Percentiles rank a stretch among this genome's conserved stretches.
These are phyloP conservation scores for Spinus pinus DNA, from an alignment of 2,797 vertebrate genomes.

Conservation along the genomic window DNA sequence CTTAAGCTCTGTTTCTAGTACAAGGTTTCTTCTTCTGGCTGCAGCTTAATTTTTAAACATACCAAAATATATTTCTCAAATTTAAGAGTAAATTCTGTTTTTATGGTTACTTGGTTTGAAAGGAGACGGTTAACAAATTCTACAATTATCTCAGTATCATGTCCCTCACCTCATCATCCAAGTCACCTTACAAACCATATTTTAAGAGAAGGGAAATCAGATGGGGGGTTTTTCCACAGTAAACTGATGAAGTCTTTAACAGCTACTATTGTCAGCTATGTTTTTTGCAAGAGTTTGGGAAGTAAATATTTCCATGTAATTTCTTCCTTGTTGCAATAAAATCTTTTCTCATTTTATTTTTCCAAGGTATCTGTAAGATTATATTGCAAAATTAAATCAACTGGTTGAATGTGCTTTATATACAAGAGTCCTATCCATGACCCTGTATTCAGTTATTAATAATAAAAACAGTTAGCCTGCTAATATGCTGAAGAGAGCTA, in stretches of 20 bases:
- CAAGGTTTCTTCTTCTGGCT: background rate
- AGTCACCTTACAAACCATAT: background rate
- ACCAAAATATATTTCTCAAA: background rate
- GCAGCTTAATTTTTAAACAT: background rate
- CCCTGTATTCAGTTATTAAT: background rate
- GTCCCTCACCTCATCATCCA: background rate
- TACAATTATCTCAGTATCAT: background rate
- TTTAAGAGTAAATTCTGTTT: background rate
- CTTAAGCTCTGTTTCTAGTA: background rate
- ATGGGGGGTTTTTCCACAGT: accelerated
- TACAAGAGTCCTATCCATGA: background rate
- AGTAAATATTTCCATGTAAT: background rate
- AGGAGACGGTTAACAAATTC: background rate
- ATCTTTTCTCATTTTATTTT: background rate
- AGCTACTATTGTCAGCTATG: background rate
- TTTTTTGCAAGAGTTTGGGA: background rate
- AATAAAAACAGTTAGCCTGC: background rate
- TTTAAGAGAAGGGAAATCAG: background rate
- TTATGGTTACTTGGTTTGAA: background rate
- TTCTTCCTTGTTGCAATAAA: background rate
- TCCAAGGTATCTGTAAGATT: background rate
- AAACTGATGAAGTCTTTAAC: background rate
- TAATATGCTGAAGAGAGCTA: background rate
- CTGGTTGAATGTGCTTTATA: accelerated
- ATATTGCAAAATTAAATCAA: background rate